Evolutionary conservation across 2,113 vertebrate genomes (phyloP).

Genomic region (Terrapene triunguis): DNA sequence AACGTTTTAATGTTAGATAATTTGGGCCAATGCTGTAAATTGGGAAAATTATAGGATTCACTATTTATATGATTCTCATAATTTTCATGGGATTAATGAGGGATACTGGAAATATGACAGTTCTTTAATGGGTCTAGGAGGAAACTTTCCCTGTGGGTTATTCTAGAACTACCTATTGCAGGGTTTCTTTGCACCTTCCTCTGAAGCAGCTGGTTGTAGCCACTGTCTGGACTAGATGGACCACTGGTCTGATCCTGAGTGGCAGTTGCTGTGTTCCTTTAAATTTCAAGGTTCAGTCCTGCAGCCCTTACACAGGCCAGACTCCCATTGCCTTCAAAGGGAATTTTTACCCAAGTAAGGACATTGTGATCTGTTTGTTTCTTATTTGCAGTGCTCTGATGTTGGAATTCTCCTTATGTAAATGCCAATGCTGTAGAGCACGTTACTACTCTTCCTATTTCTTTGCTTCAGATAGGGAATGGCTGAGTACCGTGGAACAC

Average conservation of each 20-base stretch:
- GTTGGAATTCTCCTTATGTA: slow-evolving; percentile 22
- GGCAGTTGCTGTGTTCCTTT: not conserved
- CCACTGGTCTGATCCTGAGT: rapidly evolving
- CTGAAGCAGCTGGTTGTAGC: not conserved
- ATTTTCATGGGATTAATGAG: not conserved
- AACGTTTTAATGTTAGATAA: not conserved
- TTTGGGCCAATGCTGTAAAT: not conserved
- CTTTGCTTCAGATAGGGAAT: slow-evolving; percentile 14
- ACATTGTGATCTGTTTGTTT: slow-evolving; percentile 52
- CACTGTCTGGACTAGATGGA: not conserved
- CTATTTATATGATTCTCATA: not conserved
- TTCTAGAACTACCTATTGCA: not conserved
- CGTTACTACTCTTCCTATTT: slow-evolving; percentile 27
- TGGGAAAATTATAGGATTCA: rapidly evolving
- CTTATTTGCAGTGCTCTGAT: slow-evolving; percentile 58
- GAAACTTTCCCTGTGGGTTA: not conserved
- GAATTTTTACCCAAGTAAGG: not conserved
- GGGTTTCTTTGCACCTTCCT: not conserved
- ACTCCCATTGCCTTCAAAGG: slow-evolving; percentile 11
- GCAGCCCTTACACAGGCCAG: not conserved
- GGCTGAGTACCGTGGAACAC: not conserved
- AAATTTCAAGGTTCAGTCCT: not conserved
- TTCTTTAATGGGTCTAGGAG: not conserved
- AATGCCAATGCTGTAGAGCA: not conserved
- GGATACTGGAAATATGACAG: not conserved